phyloP scores from a whole-genome alignment of 2,888 invertebrate species.

The Linnaemya tessellans region DNA sequence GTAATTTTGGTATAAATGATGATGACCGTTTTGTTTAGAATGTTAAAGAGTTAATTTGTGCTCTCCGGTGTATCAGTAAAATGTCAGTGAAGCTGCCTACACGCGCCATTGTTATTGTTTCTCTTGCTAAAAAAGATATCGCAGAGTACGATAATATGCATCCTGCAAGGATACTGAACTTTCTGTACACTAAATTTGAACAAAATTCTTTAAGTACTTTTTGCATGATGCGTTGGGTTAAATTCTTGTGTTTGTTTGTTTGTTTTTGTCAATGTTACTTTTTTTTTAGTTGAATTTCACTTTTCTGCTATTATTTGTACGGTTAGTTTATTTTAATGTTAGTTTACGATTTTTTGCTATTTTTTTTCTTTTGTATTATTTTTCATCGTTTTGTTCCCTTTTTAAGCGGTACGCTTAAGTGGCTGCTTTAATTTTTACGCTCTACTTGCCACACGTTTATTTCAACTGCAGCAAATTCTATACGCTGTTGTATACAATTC shows the following conservation, averaged over 20 bases:
- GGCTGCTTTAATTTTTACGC: conserved; percentile 73
- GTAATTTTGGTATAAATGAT: too few relatives aligned
- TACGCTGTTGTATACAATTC: conserved; percentile 6
- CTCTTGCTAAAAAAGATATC: too few relatives aligned
- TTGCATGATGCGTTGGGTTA: too few relatives aligned
- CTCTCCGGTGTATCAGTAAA: too few relatives aligned
- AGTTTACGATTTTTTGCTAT: conserved; percentile 37
- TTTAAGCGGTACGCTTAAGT: conserved; percentile 51
- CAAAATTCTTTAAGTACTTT: too few relatives aligned
- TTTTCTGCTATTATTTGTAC: conserved; percentile 11
- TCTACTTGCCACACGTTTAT: conserved; percentile 72
- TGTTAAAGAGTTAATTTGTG: too few relatives aligned
- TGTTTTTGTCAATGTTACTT: background rate
- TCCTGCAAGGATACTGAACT: too few relatives aligned
- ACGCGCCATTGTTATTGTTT: too few relatives aligned
- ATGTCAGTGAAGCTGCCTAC: too few relatives aligned
- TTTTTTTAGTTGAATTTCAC: background rate
- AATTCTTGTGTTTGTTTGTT: background rate
- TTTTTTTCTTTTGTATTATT: conserved; percentile 14
- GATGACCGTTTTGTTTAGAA: too few relatives aligned
- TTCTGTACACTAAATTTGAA: too few relatives aligned
- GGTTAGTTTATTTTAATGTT: conserved; percentile 35
- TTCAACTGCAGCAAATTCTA: conserved; percentile 57
- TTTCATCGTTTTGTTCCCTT: conserved; percentile 28
- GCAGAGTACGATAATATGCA: too few relatives aligned